Evolutionary conservation across 2,113 vertebrate species (phyloP).

Genomic region (Neoarius graeffei): DNA sequence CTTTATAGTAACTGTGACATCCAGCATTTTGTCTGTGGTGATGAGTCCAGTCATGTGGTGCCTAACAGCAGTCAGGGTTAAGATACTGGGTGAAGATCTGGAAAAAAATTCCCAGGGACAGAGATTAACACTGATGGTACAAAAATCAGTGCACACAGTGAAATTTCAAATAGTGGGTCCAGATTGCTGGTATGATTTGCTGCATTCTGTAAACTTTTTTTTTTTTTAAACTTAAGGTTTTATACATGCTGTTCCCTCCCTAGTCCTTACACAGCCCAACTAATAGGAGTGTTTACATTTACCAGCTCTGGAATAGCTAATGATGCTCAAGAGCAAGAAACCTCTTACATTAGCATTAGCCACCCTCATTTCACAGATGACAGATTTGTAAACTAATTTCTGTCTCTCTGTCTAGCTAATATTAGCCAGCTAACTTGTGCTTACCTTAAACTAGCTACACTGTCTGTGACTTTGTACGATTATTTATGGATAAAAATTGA

Average conservation of each 20-base stretch:
- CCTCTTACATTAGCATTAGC: not conserved
- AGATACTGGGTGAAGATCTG: constrained; percentile 91
- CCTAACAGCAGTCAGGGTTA: constrained; percentile 92
- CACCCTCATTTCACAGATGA: not conserved
- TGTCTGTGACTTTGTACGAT: not conserved
- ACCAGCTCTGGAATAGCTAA: not conserved
- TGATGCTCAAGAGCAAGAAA: not conserved
- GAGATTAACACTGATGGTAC: not conserved
- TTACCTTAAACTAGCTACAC: not conserved
- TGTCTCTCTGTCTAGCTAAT: not conserved
- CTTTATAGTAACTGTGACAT: constrained; percentile 95
- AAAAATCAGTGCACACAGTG: not conserved
- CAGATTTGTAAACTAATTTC: not conserved
- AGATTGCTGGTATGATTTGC: not conserved
- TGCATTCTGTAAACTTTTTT: not conserved
- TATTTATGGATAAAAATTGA: no score
- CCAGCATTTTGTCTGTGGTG: constrained; percentile 90
- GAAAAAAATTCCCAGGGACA: constrained; percentile 40
- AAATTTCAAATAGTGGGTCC: not conserved
- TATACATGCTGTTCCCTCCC: not conserved
- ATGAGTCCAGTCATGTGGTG: constrained; percentile 94
- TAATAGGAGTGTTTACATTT: not conserved
- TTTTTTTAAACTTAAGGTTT: not conserved
- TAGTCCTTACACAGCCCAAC: not conserved
- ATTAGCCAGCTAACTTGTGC: not conserved